Conservation (phyloP, 2,888 invertebrate genomes). For the Leucoma salicis region DNA sequence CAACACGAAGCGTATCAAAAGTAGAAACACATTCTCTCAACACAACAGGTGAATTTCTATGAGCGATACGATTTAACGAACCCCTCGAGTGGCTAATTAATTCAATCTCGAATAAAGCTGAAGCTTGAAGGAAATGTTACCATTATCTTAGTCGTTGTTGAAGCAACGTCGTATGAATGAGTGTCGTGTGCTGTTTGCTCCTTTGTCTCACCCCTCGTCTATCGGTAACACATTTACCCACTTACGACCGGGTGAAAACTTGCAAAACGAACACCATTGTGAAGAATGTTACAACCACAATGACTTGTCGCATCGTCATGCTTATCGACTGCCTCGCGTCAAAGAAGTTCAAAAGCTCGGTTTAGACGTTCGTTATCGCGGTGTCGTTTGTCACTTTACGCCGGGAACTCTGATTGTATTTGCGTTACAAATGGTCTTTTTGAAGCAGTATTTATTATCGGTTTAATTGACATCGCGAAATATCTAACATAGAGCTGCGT, state of each 20-base stretch:
- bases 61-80: conserved; percentile 31
- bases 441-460: conserved; percentile 51
- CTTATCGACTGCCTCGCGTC: conserved; percentile 72
- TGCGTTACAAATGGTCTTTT: conserved; percentile 70
- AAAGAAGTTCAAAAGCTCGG: conserved; percentile 79
- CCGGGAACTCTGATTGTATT: conserved; percentile 68
- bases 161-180: conserved; percentile 48
- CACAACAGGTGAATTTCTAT: conserved; percentile 23
- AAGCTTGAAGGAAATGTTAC: conserved; percentile 52
- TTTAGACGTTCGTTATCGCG: conserved; percentile 67
- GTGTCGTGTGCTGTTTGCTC: conserved; percentile 36
- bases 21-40: conserved; percentile 2
- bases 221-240: conserved; percentile 80
- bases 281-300: conserved; percentile 50
- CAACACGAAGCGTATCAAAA: neutral
- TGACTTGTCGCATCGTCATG: conserved; percentile 47
- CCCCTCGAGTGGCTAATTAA: conserved; percentile 41
- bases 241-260: conserved; percentile 76
- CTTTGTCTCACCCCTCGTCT: conserved; percentile 62
- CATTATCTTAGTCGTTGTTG: conserved; percentile 65
- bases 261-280: conserved; percentile 75
- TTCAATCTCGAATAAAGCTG: conserved; percentile 42
- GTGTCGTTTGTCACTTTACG: conserved; percentile 74
- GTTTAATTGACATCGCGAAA: conserved; percentile 64
- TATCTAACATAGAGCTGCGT: conserved; percentile 12